Evolutionary conservation across 2,113 vertebrate species (phyloP), one percentile per base, ranked within the genome.

Genomic region (Romanogobio albipinnatus): DNA sequence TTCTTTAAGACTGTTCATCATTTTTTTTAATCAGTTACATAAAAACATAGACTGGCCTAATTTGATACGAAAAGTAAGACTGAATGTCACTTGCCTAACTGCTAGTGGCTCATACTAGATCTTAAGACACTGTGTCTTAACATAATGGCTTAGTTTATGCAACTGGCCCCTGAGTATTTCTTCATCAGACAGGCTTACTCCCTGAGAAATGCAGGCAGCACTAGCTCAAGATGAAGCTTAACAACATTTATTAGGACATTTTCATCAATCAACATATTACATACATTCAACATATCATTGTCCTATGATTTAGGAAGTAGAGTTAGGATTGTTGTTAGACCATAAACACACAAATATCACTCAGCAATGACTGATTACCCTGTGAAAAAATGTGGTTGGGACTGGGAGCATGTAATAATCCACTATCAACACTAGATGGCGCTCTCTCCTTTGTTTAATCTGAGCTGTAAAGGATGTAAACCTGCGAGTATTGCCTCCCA

Each of bases 371-470:
- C 4, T 39, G 64, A 19, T 9, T 2, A 68, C 33, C 15, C 29
- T 10, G 8, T 39, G 9, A 39, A 19, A 70, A 17, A 19, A 36
- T 3, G n/a, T 9, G 14, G 62, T 51, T 51, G 49, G 49, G 49
- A 51, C 6, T 29, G 29, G 29, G 29, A 29, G 5, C 74, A 8
- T 61, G 71, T 19, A 33, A 29, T 64, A 45, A 8, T 7, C 19
- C 2, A 24, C 1, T 33, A 39, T 68, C 9, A 86, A 88, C 93
- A 90, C 86, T 88, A 95, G 93, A 86, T 87, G 92, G 93, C 87
- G 73, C 84, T 88, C 82, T 11, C 62, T 33, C 26, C 58, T 89
- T 73, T 13, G 14, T 70, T 80, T 87, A 29, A 43, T 43, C 49
- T 10, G 49, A 13, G 13, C 33, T 14, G 3, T 9, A 26, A 81